Evolutionary conservation across 2,797 vertebrate genomes (phyloP).

Genomic region (Anabas testudineus): DNA sequence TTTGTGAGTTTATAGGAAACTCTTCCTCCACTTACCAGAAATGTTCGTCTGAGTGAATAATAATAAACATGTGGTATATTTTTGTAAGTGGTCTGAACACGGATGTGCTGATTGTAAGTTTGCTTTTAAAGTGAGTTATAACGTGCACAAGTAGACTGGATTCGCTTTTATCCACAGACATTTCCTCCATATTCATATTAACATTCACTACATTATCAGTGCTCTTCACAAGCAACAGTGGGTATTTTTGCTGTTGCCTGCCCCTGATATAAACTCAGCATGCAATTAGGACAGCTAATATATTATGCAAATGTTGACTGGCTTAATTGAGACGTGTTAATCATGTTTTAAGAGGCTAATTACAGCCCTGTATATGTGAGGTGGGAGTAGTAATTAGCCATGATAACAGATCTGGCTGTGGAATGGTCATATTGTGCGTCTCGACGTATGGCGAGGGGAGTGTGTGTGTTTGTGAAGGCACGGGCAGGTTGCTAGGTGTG

Average conservation of each 20-base stretch:
- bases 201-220: conserved; percentile 41
- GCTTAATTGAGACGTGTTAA: conserved; percentile 95
- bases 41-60: conserved; percentile 62
- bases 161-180: conserved; percentile 49
- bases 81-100: conserved; percentile 42
- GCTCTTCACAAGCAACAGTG: conserved; percentile 60
- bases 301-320: conserved; percentile 99
- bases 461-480: conserved; percentile 26
- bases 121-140: conserved; percentile 62
- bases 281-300: conserved; percentile 94
- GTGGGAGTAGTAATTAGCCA: conserved; percentile 96
- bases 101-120: conserved; percentile 50
- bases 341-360: conserved; percentile 99
- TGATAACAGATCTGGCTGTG: conserved; percentile 91
- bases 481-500: conserved; percentile 9
- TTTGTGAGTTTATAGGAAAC: conserved; percentile 68
- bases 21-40: conserved; percentile 61
- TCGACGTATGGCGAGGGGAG: conserved; percentile 47
- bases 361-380: conserved; percentile 98
- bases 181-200: conserved; percentile 55
- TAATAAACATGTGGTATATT: conserved; percentile 66
- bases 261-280: conserved; percentile 90
- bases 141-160: conserved; percentile 56
- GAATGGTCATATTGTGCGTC: conserved; percentile 76
- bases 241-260: conserved; percentile 82